These are phyloP conservation scores for Chaetodon trifascialis DNA, from an alignment of 2,113 vertebrate genomes.

Conservation along the genomic window DNA sequence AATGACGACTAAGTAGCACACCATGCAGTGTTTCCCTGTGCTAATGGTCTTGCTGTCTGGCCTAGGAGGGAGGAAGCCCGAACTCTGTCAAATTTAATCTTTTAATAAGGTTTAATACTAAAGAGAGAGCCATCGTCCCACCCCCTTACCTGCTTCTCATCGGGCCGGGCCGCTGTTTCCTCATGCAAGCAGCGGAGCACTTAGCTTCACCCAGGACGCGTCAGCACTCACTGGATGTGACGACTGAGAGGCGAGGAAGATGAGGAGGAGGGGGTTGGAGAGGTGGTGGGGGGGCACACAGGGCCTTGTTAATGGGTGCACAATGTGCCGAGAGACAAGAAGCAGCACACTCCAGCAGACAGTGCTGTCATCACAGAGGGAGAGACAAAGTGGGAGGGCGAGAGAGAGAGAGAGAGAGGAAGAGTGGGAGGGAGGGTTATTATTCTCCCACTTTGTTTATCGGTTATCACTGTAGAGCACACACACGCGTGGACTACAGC, in stretches of 20 bases:
- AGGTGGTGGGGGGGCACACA: not conserved
- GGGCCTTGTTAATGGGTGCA: constrained; percentile 67
- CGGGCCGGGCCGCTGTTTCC: not conserved
- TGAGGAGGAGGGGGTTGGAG: constrained; percentile 15
- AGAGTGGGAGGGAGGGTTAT: constrained; percentile 29
- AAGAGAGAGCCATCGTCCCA: constrained; percentile 15
- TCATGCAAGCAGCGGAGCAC: constrained; percentile 33
- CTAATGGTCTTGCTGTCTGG: constrained; percentile 54
- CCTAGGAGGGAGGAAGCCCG: constrained; percentile 38
- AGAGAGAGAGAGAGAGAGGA: constrained; percentile 1
- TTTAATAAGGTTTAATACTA: constrained; percentile 70
- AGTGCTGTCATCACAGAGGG: constrained; percentile 62
- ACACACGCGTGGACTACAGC: not conserved
- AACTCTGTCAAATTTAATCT: constrained; percentile 67
- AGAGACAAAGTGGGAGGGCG: constrained; percentile 44
- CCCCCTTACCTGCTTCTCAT: constrained; percentile 13
- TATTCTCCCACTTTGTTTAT: constrained; percentile 55
- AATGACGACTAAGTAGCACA: constrained; percentile 51
- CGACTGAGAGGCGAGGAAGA: constrained; percentile 38
- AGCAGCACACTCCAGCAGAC: constrained; percentile 62
- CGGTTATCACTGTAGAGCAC: constrained; percentile 33
- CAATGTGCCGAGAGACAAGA: constrained; percentile 68
- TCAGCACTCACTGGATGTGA: constrained; percentile 45
- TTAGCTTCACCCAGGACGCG: constrained; percentile 39
- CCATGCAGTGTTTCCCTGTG: constrained; percentile 42